A percentile compares a stretch with the other conserved stretches of the same genome.
These are phyloP conservation scores for Drepana arcuata DNA, from an alignment of 1,140 invertebrate species.

Conservation along the genomic window DNA sequence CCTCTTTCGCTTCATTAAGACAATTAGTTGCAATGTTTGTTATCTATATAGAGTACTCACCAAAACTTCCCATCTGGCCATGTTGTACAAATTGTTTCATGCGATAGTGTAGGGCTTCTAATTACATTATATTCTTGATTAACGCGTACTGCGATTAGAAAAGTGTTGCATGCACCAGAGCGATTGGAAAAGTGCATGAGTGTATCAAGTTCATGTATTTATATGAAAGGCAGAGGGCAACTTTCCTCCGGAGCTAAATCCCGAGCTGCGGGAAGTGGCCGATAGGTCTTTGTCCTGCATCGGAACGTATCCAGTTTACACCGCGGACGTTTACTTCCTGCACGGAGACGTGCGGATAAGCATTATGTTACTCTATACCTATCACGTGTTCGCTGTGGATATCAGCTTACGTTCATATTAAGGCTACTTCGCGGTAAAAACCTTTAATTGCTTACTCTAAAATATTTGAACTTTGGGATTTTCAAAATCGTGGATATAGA, in stretches of 20 bases:
- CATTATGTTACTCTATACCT: too few relatives aligned
- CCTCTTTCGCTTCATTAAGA: too few relatives aligned
- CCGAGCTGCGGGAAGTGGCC: slow-evolving; percentile 51
- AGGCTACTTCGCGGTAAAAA: too few relatives aligned
- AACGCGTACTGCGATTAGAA: slow-evolving; percentile 38
- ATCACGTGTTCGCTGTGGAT: too few relatives aligned
- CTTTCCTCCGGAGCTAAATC: slow-evolving; percentile 56
- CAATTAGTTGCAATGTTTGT: slow-evolving; percentile 20
- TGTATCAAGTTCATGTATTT: slow-evolving; percentile 66
- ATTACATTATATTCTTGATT: slow-evolving; percentile 42
- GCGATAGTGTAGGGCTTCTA: background rate
- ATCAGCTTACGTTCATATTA: too few relatives aligned
- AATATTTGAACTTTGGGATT: too few relatives aligned
- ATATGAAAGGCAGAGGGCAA: slow-evolving; percentile 48
- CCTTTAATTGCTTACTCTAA: too few relatives aligned
- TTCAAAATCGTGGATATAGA: too few relatives aligned
- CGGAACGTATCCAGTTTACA: slow-evolving; percentile 51
- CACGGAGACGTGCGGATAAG: slow-evolving; percentile 5
- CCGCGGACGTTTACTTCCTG: slow-evolving; percentile 36
- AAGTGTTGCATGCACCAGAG: slow-evolving; percentile 41
- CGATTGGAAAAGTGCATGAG: slow-evolving; percentile 53
- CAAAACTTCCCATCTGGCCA: slow-evolving; percentile 46
- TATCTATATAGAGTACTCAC: slow-evolving; percentile 52
- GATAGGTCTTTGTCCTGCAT: slow-evolving; percentile 64
- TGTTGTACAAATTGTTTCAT: slow-evolving; percentile 8